A percentile compares a stretch with the other conserved stretches of the same genome.
Conservation (phyloP, 1,140 invertebrate species). For the Cyclina sinensis region DNA sequence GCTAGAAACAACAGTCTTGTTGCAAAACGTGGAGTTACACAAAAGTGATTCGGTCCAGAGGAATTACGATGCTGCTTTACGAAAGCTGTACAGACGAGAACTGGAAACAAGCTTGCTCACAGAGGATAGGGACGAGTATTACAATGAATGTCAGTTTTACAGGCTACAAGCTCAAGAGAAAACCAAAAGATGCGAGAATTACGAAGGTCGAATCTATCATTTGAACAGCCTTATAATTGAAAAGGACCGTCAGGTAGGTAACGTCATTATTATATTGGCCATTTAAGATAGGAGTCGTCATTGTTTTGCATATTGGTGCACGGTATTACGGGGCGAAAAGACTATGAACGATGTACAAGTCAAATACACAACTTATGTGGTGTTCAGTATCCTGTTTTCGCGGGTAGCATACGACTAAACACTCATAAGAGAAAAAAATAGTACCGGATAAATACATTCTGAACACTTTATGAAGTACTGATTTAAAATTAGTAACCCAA, state of each 20-base stretch:
- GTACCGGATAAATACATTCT: too few species aligned
- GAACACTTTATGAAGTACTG: background rate
- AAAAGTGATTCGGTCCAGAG: background rate
- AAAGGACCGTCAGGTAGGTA: background rate
- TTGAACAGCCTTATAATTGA: background rate
- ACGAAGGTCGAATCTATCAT: conserved; percentile 3
- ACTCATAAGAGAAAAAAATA: too few species aligned
- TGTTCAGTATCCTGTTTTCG: too few species aligned
- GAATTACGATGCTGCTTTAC: background rate
- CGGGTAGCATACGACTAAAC: too few species aligned
- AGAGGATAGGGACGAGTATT: background rate
- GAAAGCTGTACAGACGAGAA: background rate
- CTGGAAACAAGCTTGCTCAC: background rate
- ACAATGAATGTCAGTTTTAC: conserved; percentile 18
- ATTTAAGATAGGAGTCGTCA: too few species aligned
- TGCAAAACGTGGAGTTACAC: background rate
- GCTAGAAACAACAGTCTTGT: background rate
- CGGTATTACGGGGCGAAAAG: too few species aligned
- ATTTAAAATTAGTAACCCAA: background rate
- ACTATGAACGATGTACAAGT: too few species aligned
- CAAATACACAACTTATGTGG: too few species aligned
- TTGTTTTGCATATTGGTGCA: too few species aligned
- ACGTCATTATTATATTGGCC: too few species aligned
- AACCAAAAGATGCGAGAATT: background rate
- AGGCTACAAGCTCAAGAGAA: background rate